These are phyloP conservation scores for Pogonognathellus flavescens DNA, from an alignment of 1,140 invertebrate species.

Conservation along the genomic window DNA sequence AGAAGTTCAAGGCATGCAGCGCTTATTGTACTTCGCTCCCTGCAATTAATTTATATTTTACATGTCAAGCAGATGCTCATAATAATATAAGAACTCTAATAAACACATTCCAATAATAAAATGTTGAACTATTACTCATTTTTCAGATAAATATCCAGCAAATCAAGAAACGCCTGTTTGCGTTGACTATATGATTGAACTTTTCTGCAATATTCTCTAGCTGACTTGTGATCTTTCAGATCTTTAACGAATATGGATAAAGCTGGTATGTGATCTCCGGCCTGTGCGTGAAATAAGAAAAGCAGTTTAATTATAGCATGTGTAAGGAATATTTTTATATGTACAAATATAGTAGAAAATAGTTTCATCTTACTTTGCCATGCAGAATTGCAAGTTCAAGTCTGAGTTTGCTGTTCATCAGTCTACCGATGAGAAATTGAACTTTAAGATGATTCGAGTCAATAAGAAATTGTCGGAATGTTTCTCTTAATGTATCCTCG, in stretches of 20 bases:
- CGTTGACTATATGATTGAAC: conserved; percentile 51
- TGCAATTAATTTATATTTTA: conserved; percentile 10
- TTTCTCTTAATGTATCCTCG: conserved; percentile 12
- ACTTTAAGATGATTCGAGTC: conserved; percentile 62
- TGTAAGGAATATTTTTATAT: not conserved
- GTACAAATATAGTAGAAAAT: not conserved
- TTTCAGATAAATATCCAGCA: conserved; percentile 61
- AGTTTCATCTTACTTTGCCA: conserved; percentile 58
- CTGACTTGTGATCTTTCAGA: conserved; percentile 63
- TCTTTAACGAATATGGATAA: conserved; percentile 59
- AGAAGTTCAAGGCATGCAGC: conserved; percentile 55
- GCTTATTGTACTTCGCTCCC: conserved; percentile 33
- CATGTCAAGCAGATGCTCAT: not conserved
- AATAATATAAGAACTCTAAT: not conserved
- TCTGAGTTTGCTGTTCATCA: conserved; percentile 59
- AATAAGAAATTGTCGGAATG: conserved; percentile 62
- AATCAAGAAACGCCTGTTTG: conserved; percentile 60
- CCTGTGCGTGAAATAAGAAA: conserved; percentile 41
- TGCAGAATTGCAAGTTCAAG: conserved; percentile 65
- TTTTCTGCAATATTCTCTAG: conserved; percentile 63
- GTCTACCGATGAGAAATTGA: conserved; percentile 64
- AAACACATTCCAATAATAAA: conserved; percentile 20
- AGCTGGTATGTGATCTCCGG: conserved; percentile 66
- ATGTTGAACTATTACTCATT: conserved; percentile 38
- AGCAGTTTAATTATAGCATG: not conserved